Evolutionary conservation across 2,113 vertebrate species (phyloP).

Genomic region (Oryzias curvinotus): DNA sequence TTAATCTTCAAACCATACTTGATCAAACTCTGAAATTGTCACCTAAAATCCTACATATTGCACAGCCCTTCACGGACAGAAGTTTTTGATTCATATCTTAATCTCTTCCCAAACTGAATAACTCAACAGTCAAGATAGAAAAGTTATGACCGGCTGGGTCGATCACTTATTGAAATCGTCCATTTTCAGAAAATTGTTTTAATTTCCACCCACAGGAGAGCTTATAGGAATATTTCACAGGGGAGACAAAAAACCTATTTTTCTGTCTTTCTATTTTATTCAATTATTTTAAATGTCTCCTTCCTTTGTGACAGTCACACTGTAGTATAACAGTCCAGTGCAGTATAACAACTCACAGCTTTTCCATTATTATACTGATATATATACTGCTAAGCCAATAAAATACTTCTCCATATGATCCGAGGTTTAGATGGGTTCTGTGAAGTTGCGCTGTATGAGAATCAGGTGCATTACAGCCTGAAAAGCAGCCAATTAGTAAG

Average conservation of each 20-base stretch:
- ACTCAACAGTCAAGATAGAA: conserved; percentile 5
- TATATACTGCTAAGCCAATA: background rate
- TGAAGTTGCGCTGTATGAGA: conserved; percentile 28
- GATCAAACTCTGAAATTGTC: background rate
- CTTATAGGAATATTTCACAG: conserved; percentile 7
- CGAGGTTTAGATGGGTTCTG: conserved; percentile 12
- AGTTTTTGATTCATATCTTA: conserved; percentile 15
- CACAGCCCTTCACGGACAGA: background rate
- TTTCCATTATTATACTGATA: background rate
- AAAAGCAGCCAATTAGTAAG: conserved; percentile 64
- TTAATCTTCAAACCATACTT: too few relatives aligned
- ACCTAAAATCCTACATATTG: background rate
- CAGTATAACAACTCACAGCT: background rate
- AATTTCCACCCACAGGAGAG: conserved; percentile 4
- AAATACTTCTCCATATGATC: conserved; percentile 10
- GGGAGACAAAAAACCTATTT: too few relatives aligned
- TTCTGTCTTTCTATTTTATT: too few relatives aligned
- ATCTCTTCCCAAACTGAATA: conserved; percentile 19
- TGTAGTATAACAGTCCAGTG: too few relatives aligned
- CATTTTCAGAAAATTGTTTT: conserved; percentile 18
- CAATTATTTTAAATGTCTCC: background rate
- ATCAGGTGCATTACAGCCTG: conserved; percentile 24
- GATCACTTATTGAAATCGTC: conserved; percentile 27
- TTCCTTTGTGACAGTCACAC: background rate
- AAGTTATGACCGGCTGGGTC: conserved; percentile 6